A percentile compares a stretch with the other conserved stretches of the same genome.
phyloP scores from a whole-genome alignment of 2,113 vertebrate genomes.

The Anas platyrhynchos region DNA sequence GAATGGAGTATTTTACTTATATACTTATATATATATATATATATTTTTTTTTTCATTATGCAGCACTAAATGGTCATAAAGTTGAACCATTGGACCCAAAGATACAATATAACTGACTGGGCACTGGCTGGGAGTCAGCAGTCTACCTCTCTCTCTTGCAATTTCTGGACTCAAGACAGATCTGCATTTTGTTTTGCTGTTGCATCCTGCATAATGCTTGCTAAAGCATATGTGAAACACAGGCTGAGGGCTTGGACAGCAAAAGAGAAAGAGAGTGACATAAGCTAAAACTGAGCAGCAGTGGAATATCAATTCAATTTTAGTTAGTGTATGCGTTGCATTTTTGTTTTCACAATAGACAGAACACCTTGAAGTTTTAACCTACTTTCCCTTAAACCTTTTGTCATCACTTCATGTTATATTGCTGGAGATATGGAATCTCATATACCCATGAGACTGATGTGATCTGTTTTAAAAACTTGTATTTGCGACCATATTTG shows the following conservation, averaged over 20 bases:
- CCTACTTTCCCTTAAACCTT: neutral
- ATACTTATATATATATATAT: neutral
- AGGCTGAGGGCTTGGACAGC: neutral
- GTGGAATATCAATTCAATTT: neutral
- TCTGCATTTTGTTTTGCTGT: neutral
- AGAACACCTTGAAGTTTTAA: neutral
- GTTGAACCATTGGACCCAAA: neutral
- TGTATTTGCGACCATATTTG: neutral
- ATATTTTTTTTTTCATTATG: neutral
- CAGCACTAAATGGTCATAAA: neutral
- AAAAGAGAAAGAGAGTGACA: neutral
- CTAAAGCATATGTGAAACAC: neutral
- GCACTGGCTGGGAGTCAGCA: neutral
- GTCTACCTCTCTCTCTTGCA: neutral
- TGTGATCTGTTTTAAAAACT: neutral
- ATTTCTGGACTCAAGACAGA: neutral
- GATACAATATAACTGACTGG: neutral
- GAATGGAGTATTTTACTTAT: neutral
- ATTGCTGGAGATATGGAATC: neutral
- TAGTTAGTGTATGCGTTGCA: neutral
- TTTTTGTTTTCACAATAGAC: neutral
- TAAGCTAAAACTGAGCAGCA: neutral
- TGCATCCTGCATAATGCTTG: neutral
- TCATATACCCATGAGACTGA: neutral
- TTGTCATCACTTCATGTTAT: neutral